phyloP scores from a whole-genome alignment of 2,888 invertebrate species.

The Metalampra italica region DNA sequence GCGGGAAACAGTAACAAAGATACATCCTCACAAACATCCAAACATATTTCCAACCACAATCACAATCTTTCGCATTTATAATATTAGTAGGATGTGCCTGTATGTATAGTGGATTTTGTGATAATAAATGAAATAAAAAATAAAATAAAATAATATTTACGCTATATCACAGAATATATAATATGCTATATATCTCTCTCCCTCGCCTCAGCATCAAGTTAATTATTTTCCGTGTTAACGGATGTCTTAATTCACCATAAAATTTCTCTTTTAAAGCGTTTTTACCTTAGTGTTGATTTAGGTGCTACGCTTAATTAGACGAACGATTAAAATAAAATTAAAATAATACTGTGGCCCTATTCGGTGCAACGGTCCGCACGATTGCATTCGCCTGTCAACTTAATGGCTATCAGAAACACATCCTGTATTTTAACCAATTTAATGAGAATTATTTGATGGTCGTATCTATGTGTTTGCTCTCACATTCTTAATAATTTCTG shows the following conservation, averaged over 20 bases:
- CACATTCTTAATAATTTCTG: not conserved
- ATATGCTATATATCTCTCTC: not conserved
- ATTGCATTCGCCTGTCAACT: constrained; percentile 23
- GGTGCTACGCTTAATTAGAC: constrained; percentile 55
- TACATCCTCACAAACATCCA: no score
- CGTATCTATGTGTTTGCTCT: not conserved
- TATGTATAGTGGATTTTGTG: no score
- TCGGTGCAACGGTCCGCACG: constrained; percentile 38
- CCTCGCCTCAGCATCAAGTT: constrained; percentile 13
- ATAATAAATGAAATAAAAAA: no score
- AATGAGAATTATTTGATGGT: not conserved
- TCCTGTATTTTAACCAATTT: constrained; percentile 26
- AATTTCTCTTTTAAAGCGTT: constrained; percentile 33
- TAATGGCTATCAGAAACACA: constrained; percentile 24
- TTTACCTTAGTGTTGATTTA: constrained; percentile 44
- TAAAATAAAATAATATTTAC: no score
- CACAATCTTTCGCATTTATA: no score
- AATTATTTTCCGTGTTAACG: constrained; percentile 37
- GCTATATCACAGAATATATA: not conserved
- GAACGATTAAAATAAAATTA: constrained; percentile 34
- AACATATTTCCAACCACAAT: no score
- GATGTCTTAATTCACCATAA: constrained; percentile 48
- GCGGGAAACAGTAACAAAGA: no score
- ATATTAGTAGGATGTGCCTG: no score
- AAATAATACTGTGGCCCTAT: constrained; percentile 22